Percentiles rank a stretch among this genome's conserved stretches.
Conservation (phyloP, 2,888 invertebrate genomes). For the Pyrochroa serraticornis region DNA sequence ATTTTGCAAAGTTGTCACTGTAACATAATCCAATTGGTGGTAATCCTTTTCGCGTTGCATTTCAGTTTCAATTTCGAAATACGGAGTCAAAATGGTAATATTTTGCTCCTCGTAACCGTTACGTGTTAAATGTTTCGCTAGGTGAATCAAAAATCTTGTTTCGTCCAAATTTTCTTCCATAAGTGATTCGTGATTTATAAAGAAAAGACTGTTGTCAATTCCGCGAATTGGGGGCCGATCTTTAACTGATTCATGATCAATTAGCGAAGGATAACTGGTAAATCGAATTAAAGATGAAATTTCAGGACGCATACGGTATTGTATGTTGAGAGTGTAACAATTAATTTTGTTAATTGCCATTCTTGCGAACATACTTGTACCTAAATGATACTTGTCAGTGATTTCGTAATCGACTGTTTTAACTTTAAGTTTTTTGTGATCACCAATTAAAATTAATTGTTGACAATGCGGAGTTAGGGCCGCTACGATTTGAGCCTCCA, state of each 20-base stretch:
- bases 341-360: constrained; percentile 66
- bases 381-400: constrained; percentile 13
- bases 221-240: constrained; percentile 66
- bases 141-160: constrained; percentile 65
- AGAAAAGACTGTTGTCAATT: constrained; percentile 69
- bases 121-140: constrained; percentile 67
- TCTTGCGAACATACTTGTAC: constrained; percentile 47
- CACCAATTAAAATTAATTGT: constrained; percentile 86
- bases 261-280: constrained; percentile 68
- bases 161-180: constrained; percentile 70
- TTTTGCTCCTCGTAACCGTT: constrained; percentile 66
- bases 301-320: constrained; percentile 78
- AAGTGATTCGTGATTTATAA: constrained; percentile 69
- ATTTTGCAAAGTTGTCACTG: constrained; percentile 75
- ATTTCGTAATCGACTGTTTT: constrained; percentile 27
- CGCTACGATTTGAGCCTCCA: constrained; percentile 82
- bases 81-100: constrained; percentile 76
- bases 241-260: constrained; percentile 65
- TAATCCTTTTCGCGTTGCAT: constrained; percentile 48
- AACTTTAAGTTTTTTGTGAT: constrained; percentile 19
- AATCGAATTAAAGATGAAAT: constrained; percentile 68
- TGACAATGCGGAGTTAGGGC: constrained; percentile 74
- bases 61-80: constrained; percentile 49
- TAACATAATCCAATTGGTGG: constrained; percentile 59
- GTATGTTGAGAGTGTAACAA: constrained; percentile 59